Base-by-base conservation (phyloP, 1,140 invertebrate genomes). In the Acromyrmex heyeri region DNA sequence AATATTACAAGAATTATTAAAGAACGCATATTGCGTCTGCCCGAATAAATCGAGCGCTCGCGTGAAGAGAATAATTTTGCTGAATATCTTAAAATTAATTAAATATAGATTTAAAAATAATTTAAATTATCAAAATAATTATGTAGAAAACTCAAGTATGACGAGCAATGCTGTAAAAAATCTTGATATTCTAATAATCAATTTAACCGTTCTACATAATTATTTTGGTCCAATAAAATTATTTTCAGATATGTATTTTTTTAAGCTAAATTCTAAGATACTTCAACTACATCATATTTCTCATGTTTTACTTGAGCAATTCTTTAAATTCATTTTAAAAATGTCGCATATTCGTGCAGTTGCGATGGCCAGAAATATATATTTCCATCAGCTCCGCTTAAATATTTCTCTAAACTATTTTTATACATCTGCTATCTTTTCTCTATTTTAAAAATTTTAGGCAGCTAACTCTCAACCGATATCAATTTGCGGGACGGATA, bases 1-100 rank as follows among this genome's bases (percentile, higher is more conserved):
- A 85, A 85, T 7, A 78, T 65, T 53, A 61, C 53, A 18, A 59
- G 44, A 82, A 82, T 82, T 44, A 82, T 72, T 72, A 27, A 72
- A 21, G 21, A 72, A 81, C 8, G 78, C 48, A 14, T 24, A 34
- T 44, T 44, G 59, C 18, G n/a, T n/a, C 30, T 14, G 38, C 0
- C 12, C 48, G 21, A 38, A 55, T 30, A 78, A 55, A 44, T 10
- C 30, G 64, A 48, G 34, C n/a, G n/a, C 27, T 21, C n/a, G 70
- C 1, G 10, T 44, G 8, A 10, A 44, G 10, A 12, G 38, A 44
- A 12, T 44, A 44, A 44, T 44, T 10, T 44, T 44, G 38, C 7
- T 44, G 8, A 44, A 44, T 44, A 10, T 44, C 8, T 44, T 44
- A 10, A 44, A 44, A 3, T 44, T 10, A 44, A 44, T 0, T 44